phyloP scores from a whole-genome alignment of 2,113 vertebrate genomes.

The Ameiurus melas region DNA sequence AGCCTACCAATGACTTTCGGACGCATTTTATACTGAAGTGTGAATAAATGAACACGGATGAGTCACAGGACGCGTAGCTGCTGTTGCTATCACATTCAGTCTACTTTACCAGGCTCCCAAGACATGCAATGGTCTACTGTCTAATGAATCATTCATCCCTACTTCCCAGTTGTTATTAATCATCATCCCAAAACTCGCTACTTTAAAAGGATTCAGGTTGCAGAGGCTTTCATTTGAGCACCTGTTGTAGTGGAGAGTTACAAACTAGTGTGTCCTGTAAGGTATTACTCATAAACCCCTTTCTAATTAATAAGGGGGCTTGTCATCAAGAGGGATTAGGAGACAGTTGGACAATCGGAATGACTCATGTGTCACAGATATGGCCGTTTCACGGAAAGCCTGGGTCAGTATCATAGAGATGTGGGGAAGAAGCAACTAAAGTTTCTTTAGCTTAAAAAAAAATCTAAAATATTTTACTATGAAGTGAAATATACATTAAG shows the following conservation, averaged over 20 bases:
- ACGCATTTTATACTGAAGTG: slow-evolving; percentile 4
- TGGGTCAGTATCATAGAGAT: background rate
- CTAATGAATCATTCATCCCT: slow-evolving; percentile 41
- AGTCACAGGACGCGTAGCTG: slow-evolving; percentile 17
- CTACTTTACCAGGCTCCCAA: slow-evolving; percentile 22
- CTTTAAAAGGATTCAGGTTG: slow-evolving; percentile 30
- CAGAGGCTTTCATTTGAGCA: slow-evolving; percentile 37
- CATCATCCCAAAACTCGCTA: slow-evolving; percentile 29
- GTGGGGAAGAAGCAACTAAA: background rate
- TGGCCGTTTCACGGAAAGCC: background rate
- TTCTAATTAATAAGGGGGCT: slow-evolving; percentile 23
- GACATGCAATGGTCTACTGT: slow-evolving; percentile 24
- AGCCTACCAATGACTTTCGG: background rate
- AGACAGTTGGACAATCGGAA: slow-evolving; percentile 15
- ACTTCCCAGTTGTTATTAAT: slow-evolving; percentile 41
- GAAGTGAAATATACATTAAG: background rate
- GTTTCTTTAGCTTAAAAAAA: background rate
- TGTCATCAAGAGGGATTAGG: background rate
- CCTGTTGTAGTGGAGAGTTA: slow-evolving; percentile 39
- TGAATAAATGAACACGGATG: background rate
- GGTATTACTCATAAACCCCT: slow-evolving; percentile 21
- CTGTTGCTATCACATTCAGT: slow-evolving; percentile 14
- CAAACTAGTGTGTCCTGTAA: background rate
- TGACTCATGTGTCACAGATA: slow-evolving; percentile 27
- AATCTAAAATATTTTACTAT: background rate